phyloP scores from a whole-genome alignment of 2,888 invertebrate species.

The Polydrusus cervinus region DNA sequence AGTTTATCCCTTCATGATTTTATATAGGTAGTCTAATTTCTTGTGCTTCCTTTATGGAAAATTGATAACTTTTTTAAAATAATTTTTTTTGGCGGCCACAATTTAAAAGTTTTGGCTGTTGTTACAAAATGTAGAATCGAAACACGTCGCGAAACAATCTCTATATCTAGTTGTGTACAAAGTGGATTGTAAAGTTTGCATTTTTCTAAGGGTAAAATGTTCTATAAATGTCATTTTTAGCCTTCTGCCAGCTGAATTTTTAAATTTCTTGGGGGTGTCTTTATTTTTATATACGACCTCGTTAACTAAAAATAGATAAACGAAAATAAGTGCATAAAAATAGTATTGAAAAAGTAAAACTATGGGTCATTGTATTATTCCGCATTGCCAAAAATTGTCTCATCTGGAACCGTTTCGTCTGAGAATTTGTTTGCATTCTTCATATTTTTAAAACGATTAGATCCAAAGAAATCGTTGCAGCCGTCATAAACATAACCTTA shows the following conservation, averaged over 20 bases:
- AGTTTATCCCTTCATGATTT: too few species aligned
- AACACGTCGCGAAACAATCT: too few species aligned
- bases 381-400: slow-evolving; percentile 1
- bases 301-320: slow-evolving; percentile 39
- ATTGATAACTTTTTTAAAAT: too few species aligned
- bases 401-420: not conserved
- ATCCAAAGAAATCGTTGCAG: too few species aligned
- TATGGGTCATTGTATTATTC: slow-evolving; percentile 3
- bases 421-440: not conserved
- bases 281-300: slow-evolving; percentile 38
- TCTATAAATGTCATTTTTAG: slow-evolving; percentile 28
- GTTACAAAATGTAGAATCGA: too few species aligned
- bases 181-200: not conserved
- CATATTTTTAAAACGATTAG: not conserved
- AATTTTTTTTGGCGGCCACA: too few species aligned
- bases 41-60: too few species aligned
- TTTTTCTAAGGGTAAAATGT: not conserved
- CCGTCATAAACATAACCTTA: too few species aligned
- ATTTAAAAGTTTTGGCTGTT: not conserved
- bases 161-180: too few species aligned
- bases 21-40: too few species aligned
- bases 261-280: slow-evolving; percentile 27
- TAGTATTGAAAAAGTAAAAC: slow-evolving; percentile 25
- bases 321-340: slow-evolving; percentile 39
- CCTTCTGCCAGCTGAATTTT: slow-evolving; percentile 20